phyloP scores from a whole-genome alignment of 2,113 vertebrate genomes.

The Salvelinus fontinalis region DNA sequence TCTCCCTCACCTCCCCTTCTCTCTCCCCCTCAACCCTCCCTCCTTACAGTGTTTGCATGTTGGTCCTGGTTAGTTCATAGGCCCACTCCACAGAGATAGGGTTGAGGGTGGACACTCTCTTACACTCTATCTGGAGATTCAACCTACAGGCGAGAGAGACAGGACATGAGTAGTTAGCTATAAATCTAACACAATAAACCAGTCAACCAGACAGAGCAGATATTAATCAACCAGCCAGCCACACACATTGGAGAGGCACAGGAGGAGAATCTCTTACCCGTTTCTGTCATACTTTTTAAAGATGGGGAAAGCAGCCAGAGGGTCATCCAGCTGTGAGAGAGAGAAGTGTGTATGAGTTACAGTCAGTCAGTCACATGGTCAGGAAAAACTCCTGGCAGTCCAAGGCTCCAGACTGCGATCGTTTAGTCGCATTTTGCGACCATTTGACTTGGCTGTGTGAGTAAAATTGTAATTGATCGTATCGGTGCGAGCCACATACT shows the following conservation, averaged over 20 bases:
- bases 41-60: constrained; percentile 93
- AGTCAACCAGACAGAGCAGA: not conserved
- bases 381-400: too few relatives aligned
- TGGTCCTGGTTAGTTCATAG: constrained; percentile 90
- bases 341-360: not conserved
- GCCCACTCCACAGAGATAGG: constrained; percentile 89
- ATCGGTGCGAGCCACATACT: too few relatives aligned
- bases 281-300: constrained; percentile 96
- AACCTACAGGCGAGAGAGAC: constrained; percentile 65
- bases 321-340: constrained; percentile 82
- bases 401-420: too few relatives aligned
- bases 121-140: constrained; percentile 89
- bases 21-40: not conserved
- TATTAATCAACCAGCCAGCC: not conserved
- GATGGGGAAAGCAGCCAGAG: constrained; percentile 87
- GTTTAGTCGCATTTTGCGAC: too few relatives aligned
- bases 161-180: not conserved
- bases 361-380: too few relatives aligned
- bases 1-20: not conserved
- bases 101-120: constrained; percentile 81
- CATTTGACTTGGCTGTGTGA: too few relatives aligned
- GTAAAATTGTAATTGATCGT: too few relatives aligned
- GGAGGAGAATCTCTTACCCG: constrained; percentile 75
- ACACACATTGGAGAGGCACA: not conserved
- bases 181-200: not conserved